These are phyloP conservation scores for Delphinapterus leucas DNA, from an alignment of 2,113 vertebrate genomes.

Conservation along the genomic window DNA sequence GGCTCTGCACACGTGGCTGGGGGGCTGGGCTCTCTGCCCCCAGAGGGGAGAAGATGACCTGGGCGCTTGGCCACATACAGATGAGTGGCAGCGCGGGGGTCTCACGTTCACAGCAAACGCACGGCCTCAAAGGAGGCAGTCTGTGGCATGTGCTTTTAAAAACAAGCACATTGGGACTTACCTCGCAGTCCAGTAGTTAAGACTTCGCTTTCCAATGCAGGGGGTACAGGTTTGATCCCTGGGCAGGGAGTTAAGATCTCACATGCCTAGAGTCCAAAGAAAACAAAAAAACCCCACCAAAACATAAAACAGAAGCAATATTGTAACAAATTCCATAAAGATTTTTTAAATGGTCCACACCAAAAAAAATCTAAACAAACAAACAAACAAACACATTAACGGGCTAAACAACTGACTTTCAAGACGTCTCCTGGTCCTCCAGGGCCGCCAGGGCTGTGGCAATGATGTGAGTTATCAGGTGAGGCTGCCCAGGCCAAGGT, in stretches of 20 bases:
- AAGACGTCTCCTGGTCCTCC: background rate
- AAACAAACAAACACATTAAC: background rate
- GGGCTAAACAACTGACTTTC: background rate
- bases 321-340: too few species aligned
- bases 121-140: background rate
- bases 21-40: background rate
- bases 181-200: too few species aligned
- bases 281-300: too few species aligned
- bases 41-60: background rate
- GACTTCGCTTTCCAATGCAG: too few species aligned
- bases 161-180: background rate
- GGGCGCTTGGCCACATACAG: accelerated
- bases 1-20: background rate
- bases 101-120: background rate
- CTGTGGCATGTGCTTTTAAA: background rate
- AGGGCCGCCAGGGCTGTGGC: background rate
- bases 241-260: too few species aligned
- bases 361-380: too few species aligned
- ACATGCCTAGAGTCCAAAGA: too few species aligned
- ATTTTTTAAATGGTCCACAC: too few species aligned
- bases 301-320: too few species aligned
- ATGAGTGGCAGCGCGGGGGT: background rate
- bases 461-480: background rate
- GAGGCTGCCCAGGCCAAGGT: background rate
- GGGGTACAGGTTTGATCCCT: too few species aligned